phyloP scores from a whole-genome alignment of 2,888 invertebrate genomes.

The Cerceris ruficornis region DNA sequence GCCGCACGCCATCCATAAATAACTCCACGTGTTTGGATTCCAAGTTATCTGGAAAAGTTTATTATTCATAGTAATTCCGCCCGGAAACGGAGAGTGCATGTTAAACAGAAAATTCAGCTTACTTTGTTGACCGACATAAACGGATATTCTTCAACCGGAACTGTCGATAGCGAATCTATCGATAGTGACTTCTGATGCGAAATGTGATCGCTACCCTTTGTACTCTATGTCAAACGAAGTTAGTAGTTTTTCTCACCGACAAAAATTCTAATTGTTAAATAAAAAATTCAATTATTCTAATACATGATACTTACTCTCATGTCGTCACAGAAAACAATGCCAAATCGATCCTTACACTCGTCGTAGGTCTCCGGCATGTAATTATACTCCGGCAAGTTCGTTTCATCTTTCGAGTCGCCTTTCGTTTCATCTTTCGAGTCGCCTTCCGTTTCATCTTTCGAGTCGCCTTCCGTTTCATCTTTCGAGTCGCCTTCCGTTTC shows the following conservation, averaged over 20 bases:
- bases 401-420: slow-evolving; percentile 53
- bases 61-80: not conserved
- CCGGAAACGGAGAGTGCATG: not conserved
- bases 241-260: not conserved
- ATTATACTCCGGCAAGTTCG: slow-evolving; percentile 63
- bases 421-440: too few relatives aligned
- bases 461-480: slow-evolving; percentile 32
- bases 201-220: slow-evolving; percentile 8
- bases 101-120: slow-evolving; percentile 37
- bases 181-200: slow-evolving; percentile 14
- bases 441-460: slow-evolving; percentile 33
- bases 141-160: slow-evolving; percentile 78
- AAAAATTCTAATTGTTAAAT: too few relatives aligned
- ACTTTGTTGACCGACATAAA: slow-evolving; percentile 79
- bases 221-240: slow-evolving; percentile 15
- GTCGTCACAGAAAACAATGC: slow-evolving; percentile 76
- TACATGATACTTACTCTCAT: slow-evolving; percentile 56
- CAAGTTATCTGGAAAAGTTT: slow-evolving; percentile 71
- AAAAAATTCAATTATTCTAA: too few relatives aligned
- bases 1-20: slow-evolving; percentile 80
- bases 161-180: slow-evolving; percentile 66
- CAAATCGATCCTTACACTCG: slow-evolving; percentile 76
- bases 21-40: slow-evolving; percentile 82
- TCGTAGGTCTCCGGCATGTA: slow-evolving; percentile 76
- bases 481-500: slow-evolving; percentile 37